Evolutionary conservation across 1,140 invertebrate genomes (phyloP), one percentile per base, ranked within the genome.

Genomic region (Lucilia cuprina): DNA sequence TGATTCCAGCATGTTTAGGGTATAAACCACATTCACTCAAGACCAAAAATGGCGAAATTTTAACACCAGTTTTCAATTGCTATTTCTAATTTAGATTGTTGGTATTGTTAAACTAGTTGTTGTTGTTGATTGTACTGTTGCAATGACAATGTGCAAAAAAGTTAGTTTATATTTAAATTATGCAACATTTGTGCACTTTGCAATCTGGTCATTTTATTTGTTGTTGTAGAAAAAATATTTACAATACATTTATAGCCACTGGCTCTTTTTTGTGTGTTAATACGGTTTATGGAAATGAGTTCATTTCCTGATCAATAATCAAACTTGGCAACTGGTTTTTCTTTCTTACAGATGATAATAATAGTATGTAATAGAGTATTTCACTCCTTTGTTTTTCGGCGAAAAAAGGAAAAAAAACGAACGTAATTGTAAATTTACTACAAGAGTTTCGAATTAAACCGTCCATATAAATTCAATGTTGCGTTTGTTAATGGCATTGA

Each of bases 231-330:
- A 21, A 25, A 70, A 70, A 9, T 12, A n/a, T 19, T 70, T 21
- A 70, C 65, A 70, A 21, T 55, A 9, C 65, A 25, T 21, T 70
- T 2, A 55, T 55, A 55, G 25, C 12, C 12, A 55, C 4, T 60
- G 55, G 13, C n/a, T 60, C 55, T 12, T 13, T 70, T 19, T 70
- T 70, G 65, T 70, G 5, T 70, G 65, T 70, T 70, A 70, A 70
- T 70, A 70, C n/a, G 65, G 65, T 10, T 21, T 70, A 70, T 70
- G 65, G 65, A 70, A 70, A 70, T 70, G 65, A 70, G 65, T 70
- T 70, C 10, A 70, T 70, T 70, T 70, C 65, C 65, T 70, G 65
- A 70, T 70, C 65, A 70, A 70, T 70, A 70, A 19, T 25, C 10
- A 19, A 70, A 70, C 65, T 70, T 70, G 65, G 65, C 65, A 70